Percentiles rank a stretch among this genome's conserved stretches.
These are phyloP conservation scores for Mamestra configurata DNA, from an alignment of 1,140 invertebrate species.

Conservation along the genomic window DNA sequence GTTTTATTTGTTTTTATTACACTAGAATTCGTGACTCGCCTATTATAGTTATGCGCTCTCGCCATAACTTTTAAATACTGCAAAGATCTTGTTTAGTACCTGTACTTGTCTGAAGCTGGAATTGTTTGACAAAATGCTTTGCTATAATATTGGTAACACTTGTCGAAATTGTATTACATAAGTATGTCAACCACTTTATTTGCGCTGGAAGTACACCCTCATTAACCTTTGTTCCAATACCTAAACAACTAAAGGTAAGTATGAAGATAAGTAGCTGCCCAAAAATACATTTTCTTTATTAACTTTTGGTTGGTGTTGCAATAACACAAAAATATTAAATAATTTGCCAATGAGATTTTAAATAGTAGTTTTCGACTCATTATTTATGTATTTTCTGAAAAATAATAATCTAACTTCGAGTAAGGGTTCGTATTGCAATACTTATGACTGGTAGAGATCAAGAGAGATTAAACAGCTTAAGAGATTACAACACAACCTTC, in stretches of 20 bases:
- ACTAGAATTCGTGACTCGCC: background rate
- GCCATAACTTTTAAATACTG: background rate
- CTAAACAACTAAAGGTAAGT: background rate
- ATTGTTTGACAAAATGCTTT: background rate
- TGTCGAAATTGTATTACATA: background rate
- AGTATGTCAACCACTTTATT: background rate
- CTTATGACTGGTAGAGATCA: background rate
- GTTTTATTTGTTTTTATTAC: background rate
- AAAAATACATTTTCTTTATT: background rate
- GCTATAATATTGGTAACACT: background rate
- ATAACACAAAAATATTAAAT: background rate
- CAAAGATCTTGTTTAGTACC: no score
- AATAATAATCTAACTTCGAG: background rate
- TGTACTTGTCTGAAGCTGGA: no score
- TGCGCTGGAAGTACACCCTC: background rate
- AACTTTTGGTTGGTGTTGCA: background rate
- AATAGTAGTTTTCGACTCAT: background rate
- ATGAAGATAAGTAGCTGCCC: background rate
- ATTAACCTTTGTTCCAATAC: background rate
- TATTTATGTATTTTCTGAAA: background rate
- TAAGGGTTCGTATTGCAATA: background rate
- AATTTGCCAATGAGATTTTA: background rate
- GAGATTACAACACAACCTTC: conserved; percentile 40
- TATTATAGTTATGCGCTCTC: no score
- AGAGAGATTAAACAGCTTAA: conserved; percentile 21